A percentile compares a stretch with the other conserved stretches of the same genome.
These are phyloP conservation scores for Linyphia triangularis DNA, from an alignment of 2,888 invertebrate genomes.

Conservation along the genomic window DNA sequence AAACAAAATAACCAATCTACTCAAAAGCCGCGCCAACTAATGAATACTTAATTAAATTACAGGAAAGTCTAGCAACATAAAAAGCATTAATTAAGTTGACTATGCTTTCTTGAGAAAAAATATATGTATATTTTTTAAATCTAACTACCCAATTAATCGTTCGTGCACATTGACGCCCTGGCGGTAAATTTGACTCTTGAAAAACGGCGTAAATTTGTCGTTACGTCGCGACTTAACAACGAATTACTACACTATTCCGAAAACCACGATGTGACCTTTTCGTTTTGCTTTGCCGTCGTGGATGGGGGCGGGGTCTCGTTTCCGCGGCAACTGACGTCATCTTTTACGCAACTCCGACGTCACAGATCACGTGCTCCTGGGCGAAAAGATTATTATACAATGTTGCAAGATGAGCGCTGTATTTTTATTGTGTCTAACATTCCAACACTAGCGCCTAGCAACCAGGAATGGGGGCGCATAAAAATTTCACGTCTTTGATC, in stretches of 20 bases:
- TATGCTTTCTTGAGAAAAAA: no score
- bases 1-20: no score
- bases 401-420: conserved; percentile 61
- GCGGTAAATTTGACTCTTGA: background rate
- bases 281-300: conserved; percentile 26
- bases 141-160: background rate
- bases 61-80: no score
- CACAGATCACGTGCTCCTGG: conserved; percentile 61
- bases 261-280: conserved; percentile 61
- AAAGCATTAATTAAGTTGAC: no score
- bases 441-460: conserved; percentile 66
- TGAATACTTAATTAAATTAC: no score
- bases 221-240: background rate
- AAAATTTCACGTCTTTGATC: conserved; percentile 59
- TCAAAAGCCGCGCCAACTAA: no score
- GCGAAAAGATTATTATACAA: conserved; percentile 72
- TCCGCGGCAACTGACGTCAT: conserved; percentile 67
- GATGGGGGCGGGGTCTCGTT: conserved; percentile 54
- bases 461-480: conserved; percentile 32
- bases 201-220: no score
- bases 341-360: conserved; percentile 52
- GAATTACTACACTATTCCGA: background rate
- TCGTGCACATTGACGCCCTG: background rate
- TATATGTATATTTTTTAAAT: background rate
- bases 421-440: conserved; percentile 72